These are phyloP conservation scores for Xiphophorus couchianus DNA, from an alignment of 2,113 vertebrate genomes.

Conservation along the genomic window DNA sequence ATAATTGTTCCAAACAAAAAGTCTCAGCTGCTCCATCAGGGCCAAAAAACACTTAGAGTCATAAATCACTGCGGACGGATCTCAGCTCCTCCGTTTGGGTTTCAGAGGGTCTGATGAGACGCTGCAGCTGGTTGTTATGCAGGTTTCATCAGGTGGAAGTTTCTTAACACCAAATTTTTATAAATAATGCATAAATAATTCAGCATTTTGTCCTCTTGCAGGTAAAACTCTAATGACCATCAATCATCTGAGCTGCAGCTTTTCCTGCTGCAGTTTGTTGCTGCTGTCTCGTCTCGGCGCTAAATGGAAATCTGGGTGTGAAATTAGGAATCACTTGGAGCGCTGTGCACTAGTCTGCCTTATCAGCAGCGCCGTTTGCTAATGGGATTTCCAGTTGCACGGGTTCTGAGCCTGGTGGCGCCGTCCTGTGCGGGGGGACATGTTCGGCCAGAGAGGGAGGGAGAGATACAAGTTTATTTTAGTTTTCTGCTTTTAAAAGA, in stretches of 20 bases:
- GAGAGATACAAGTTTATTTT: neutral
- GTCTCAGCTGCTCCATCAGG: neutral
- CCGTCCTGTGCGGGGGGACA: conserved; percentile 42
- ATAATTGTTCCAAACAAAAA: neutral
- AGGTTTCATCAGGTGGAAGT: neutral
- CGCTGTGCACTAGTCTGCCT: conserved; percentile 55
- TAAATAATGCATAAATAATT: neutral
- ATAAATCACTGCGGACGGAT: neutral
- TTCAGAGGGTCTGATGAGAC: neutral
- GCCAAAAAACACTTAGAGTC: neutral
- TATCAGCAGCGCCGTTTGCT: conserved; percentile 64
- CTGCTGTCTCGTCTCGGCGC: neutral
- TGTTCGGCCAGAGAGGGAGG: conserved; percentile 32
- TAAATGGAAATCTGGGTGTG: conserved; percentile 56
- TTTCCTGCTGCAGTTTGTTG: neutral
- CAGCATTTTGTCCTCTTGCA: neutral
- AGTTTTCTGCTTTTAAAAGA: neutral
- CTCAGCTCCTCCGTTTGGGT: neutral
- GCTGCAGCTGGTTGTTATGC: neutral
- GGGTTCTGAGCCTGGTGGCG: conserved; percentile 34
- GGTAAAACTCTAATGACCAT: neutral
- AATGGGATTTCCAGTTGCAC: conserved; percentile 68
- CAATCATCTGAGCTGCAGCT: neutral
- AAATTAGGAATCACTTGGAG: conserved; percentile 69
- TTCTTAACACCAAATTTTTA: neutral